Conservation (phyloP, 2,888 invertebrate genomes). For the Chrysolina americana region DNA sequence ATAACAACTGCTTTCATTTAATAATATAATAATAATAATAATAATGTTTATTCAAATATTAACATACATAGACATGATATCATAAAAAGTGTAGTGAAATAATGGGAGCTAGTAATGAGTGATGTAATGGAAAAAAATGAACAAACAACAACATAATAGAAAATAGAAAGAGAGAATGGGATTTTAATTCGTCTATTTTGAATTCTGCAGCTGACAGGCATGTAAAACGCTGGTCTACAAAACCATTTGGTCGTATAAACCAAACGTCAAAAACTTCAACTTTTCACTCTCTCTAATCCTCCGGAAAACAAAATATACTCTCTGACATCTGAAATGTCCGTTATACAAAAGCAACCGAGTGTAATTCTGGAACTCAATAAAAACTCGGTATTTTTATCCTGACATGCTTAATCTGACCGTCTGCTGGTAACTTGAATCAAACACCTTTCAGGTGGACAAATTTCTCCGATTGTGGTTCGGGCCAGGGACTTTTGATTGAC, state of each 20-base stretch:
- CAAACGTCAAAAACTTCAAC: constrained; percentile 2
- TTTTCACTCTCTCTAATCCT: constrained; percentile 29
- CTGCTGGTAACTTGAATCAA: constrained; percentile 22
- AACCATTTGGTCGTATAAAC: constrained; percentile 1
- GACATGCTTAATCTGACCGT: constrained; percentile 53
- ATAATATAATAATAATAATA: no score
- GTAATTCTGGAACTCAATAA: constrained; percentile 52
- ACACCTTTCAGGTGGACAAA: constrained; percentile 3
- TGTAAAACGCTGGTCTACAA: constrained; percentile 1
- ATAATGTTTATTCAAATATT: no score
- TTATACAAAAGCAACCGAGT: constrained; percentile 55
- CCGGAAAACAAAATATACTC: constrained; percentile 46
- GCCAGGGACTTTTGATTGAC: constrained; percentile 55
- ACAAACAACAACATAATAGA: no score
- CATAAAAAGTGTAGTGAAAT: no score
- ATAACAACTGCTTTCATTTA: not conserved
- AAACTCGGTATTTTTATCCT: constrained; percentile 44
- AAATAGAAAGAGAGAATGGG: not conserved
- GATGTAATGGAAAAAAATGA: no score
- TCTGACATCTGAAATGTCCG: constrained; percentile 52
- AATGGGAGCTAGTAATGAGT: no score
- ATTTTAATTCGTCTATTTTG: not conserved
- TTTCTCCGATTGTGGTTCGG: constrained; percentile 39
- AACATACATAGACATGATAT: no score
- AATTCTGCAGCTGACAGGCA: constrained; percentile 1